Conservation (phyloP, 2,113 vertebrate genomes). For the Microcebus tavaratra region DNA sequence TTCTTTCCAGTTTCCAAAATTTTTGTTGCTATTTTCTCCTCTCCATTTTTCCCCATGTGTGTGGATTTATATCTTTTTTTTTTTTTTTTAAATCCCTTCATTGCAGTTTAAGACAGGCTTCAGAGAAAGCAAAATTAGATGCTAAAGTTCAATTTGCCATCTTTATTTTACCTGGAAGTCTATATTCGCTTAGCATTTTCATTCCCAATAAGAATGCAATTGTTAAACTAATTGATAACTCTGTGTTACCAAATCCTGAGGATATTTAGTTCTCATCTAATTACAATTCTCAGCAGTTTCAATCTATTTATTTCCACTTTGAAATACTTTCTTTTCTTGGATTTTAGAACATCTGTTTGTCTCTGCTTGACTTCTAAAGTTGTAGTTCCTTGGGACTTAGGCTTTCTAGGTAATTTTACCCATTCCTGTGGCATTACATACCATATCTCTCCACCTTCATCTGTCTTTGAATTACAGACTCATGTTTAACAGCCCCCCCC, state of each 20-base stretch:
- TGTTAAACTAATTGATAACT: neutral
- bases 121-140: neutral
- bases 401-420: neutral
- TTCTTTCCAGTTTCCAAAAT: conserved; percentile 19
- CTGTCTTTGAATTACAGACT: neutral
- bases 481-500: neutral
- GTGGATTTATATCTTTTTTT: neutral
- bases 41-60: neutral
- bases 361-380: neutral
- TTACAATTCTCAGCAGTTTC: neutral
- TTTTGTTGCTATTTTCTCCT: neutral
- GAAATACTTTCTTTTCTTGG: conserved; percentile 21
- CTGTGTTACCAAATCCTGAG: conserved; percentile 2
- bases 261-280: conserved; percentile 23
- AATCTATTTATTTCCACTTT: neutral
- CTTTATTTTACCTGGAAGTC: neutral
- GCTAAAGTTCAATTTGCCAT: neutral
- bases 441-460: neutral
- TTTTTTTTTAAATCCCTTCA: neutral
- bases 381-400: neutral
- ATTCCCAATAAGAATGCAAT: conserved; percentile 14
- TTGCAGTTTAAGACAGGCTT: neutral
- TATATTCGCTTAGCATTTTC: conserved; percentile 36
- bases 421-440: neutral
- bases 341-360: conserved; percentile 5